A percentile compares a stretch with the other conserved stretches of the same genome.
phyloP scores from a whole-genome alignment of 92 coral and sea anemone species.

The Palythoa caribaeorum region DNA sequence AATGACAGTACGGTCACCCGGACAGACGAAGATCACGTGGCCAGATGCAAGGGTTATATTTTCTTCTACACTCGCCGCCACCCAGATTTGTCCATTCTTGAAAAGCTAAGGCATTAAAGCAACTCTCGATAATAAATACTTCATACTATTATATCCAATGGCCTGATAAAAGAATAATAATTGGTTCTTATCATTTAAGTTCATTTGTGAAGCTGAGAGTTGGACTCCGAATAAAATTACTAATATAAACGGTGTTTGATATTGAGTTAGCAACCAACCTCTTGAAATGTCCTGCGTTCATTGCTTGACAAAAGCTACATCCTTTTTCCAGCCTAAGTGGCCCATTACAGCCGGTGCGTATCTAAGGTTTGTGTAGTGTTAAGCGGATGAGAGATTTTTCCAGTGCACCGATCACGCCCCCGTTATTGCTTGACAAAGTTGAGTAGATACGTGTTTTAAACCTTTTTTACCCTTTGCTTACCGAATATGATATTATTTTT shows the following conservation, averaged over 20 bases:
- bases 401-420: too few species aligned
- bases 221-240: background rate
- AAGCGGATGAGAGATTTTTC: too few species aligned
- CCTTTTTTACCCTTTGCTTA: too few species aligned
- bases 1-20: constrained; percentile 94
- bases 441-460: too few species aligned
- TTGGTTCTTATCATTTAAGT: constrained; percentile 8
- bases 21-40: constrained; percentile 87
- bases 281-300: too few species aligned
- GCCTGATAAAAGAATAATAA: background rate
- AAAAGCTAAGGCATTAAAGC: constrained; percentile 81
- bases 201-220: background rate
- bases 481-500: too few species aligned
- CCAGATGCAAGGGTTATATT: constrained; percentile 93
- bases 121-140: background rate
- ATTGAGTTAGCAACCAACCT: too few species aligned
- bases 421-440: too few species aligned
- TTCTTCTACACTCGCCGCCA: constrained; percentile 97
- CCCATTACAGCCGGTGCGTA: too few species aligned
- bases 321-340: too few species aligned
- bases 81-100: constrained; percentile 94
- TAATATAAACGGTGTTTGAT: background rate
- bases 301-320: too few species aligned
- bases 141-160: background rate
- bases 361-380: too few species aligned